Conservation (phyloP, 1,140 invertebrate species). For the Trachymyrmex septentrionalis region DNA sequence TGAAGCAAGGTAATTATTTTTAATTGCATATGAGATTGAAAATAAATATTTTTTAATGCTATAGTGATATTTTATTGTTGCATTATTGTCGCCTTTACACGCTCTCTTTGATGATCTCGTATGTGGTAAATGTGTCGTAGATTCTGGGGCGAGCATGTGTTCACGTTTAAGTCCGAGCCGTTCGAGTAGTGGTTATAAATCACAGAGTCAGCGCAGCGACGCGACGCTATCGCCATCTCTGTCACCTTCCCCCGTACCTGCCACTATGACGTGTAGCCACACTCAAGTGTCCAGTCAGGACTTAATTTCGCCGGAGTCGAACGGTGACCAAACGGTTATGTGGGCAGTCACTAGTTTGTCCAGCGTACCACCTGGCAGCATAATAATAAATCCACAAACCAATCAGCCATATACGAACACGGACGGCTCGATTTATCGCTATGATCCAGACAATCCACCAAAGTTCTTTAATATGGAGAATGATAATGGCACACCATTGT, state of each 20-base stretch:
- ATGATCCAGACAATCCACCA: conserved; percentile 90
- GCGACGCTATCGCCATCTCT: conserved; percentile 88
- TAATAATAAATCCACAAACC: conserved; percentile 94
- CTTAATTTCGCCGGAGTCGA: conserved; percentile 75
- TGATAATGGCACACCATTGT: conserved; percentile 61
- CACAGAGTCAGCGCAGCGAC: conserved; percentile 91
- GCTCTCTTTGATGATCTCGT: background rate
- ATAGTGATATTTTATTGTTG: background rate
- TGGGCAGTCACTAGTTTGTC: conserved; percentile 95
- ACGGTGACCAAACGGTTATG: conserved; percentile 87
- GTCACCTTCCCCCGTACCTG: conserved; percentile 89
- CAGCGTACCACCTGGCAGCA: conserved; percentile 93
- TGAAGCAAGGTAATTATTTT: conserved; percentile 90
- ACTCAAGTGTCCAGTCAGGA: conserved; percentile 84
- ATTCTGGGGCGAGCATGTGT: conserved; percentile 90
- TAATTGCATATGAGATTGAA: background rate
- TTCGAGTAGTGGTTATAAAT: conserved; percentile 93
- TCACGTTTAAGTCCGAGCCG: conserved; percentile 90
- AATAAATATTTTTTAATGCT: background rate
- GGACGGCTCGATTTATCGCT: conserved; percentile 90
- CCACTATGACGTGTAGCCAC: conserved; percentile 82
- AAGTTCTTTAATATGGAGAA: conserved; percentile 82
- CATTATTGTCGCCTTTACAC: background rate
- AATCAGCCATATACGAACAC: conserved; percentile 83
- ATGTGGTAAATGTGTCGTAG: conserved; percentile 79